phyloP scores from a whole-genome alignment of 2,113 vertebrate species.

The Triplophysa rosa region DNA sequence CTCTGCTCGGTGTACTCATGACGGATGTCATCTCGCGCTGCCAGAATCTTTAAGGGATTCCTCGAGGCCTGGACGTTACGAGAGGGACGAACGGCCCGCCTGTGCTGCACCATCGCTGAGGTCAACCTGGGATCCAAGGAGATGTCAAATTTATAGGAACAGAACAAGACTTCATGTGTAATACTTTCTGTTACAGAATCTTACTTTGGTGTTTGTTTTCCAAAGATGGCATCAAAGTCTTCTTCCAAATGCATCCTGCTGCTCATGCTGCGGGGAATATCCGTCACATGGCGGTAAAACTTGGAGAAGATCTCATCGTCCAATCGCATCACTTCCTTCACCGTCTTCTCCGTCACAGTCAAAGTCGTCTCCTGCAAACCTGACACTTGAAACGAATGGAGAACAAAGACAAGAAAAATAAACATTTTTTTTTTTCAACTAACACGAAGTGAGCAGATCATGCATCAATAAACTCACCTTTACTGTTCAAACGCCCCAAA shows the following conservation, averaged over 20 bases:
- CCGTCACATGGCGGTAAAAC: slow-evolving; percentile 84
- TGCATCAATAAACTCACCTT: slow-evolving; percentile 73
- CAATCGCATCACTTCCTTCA: slow-evolving; percentile 96
- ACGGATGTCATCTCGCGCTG: slow-evolving; percentile 90
- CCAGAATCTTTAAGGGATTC: slow-evolving; percentile 91
- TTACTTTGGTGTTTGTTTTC: slow-evolving; percentile 88
- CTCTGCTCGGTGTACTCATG: slow-evolving; percentile 94
- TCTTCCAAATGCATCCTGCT: slow-evolving; percentile 80
- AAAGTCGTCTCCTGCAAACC: slow-evolving; percentile 89
- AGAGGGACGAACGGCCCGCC: slow-evolving; percentile 84
- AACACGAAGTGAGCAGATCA: neutral
- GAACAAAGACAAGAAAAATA: neutral
- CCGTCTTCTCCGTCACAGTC: slow-evolving; percentile 88
- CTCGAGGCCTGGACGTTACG: slow-evolving; percentile 89
- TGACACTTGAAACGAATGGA: slow-evolving; percentile 67
- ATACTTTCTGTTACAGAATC: slow-evolving; percentile 28
- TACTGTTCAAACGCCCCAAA: slow-evolving; percentile 90
- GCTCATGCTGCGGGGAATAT: slow-evolving; percentile 72
- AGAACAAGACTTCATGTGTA: neutral
- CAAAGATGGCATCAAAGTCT: slow-evolving; percentile 93
- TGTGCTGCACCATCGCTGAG: slow-evolving; percentile 91
- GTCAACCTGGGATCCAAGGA: slow-evolving; percentile 71
- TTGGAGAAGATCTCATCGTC: slow-evolving; percentile 96
- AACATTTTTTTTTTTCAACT: too few relatives aligned
- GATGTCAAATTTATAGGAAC: neutral